Evolutionary conservation across 2,797 vertebrate genomes (phyloP).

Genomic region (Paramormyrops hopkinsi): DNA sequence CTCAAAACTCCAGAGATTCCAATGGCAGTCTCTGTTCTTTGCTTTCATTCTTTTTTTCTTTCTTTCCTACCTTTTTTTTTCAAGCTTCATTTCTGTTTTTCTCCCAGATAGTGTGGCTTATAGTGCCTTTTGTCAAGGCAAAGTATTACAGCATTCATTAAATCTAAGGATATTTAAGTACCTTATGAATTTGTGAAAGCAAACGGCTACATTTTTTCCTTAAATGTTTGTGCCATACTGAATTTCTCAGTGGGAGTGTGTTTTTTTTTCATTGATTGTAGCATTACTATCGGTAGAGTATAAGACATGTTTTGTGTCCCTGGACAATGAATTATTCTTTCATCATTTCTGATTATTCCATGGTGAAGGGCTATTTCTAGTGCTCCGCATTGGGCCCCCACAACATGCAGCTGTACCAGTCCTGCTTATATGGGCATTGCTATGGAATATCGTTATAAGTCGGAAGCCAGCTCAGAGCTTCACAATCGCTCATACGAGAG

Average conservation of each 20-base stretch:
- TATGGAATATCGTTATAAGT: neutral
- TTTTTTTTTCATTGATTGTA: neutral
- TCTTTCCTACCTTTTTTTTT: neutral
- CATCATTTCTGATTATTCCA: neutral
- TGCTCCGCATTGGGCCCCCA: neutral
- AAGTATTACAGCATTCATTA: neutral
- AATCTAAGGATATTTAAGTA: neutral
- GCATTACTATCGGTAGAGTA: neutral
- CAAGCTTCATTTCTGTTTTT: neutral
- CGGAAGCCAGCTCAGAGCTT: neutral
- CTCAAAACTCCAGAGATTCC: conserved; percentile 45
- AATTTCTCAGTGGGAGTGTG: conserved; percentile 5
- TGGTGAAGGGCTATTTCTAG: neutral
- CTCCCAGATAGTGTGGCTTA: neutral
- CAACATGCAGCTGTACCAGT: neutral
- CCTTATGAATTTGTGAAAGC: too few species aligned
- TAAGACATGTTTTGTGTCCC: neutral
- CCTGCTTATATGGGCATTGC: neutral
- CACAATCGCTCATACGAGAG: neutral
- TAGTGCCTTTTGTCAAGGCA: neutral
- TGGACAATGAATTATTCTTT: neutral
- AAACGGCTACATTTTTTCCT: conserved; percentile 22
- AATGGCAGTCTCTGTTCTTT: conserved; percentile 29
- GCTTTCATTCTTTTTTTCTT: conserved; percentile 15
- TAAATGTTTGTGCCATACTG: conserved; percentile 36